Base-by-base conservation (phyloP, 2,888 invertebrate genomes). In the Hemistola chrysoprasaria region DNA sequence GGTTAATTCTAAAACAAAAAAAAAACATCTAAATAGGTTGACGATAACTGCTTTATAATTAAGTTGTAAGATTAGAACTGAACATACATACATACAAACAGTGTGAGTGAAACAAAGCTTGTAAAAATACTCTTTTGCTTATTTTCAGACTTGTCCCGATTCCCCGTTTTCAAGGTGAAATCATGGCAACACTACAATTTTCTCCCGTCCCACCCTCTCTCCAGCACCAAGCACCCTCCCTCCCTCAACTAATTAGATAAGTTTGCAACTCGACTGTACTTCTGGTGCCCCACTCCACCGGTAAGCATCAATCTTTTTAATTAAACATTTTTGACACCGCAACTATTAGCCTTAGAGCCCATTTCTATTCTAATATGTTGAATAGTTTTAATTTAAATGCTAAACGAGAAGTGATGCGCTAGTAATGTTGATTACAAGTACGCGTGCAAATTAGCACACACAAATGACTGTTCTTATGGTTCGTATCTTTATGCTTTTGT, bases 251-350 rank as follows among this genome's bases (percentile, higher is more conserved):
- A 88, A 88, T 88, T 88, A 88, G 86, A 86, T 88, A 88, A 88
- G 85, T 88, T 88, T 83, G 81, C 85, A 86, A 85, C 86, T 86
- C 77, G 67, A 81, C 86, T 86, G 82, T 88, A 85, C 85, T 86
- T 83, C 85, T 84, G 80, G 78, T 77, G 72, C 78, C 80, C 75
- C 71, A 79, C 76, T 75, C 73, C 67, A 67, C 73, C 83, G 77
- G 82, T 83, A 81, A 85, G 83, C 88, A 86, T 88, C 85, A 88
- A 88, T 88, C 87, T 88, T 87, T 88, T 83, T 87, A 87, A 87
- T 88, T 86, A 88, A 87, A 87, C 80, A 86, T 85, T 86, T 87
- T 87, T 86, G 86, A 86, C 86, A 85, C 80, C 79, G 75, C 80
- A 71, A 67, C 79, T 84, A 87, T 86, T 86, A 86, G 78, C 81